These are phyloP conservation scores for Pangasius larnaudii DNA, from an alignment of 2,797 vertebrate genomes.

Conservation along the genomic window DNA sequence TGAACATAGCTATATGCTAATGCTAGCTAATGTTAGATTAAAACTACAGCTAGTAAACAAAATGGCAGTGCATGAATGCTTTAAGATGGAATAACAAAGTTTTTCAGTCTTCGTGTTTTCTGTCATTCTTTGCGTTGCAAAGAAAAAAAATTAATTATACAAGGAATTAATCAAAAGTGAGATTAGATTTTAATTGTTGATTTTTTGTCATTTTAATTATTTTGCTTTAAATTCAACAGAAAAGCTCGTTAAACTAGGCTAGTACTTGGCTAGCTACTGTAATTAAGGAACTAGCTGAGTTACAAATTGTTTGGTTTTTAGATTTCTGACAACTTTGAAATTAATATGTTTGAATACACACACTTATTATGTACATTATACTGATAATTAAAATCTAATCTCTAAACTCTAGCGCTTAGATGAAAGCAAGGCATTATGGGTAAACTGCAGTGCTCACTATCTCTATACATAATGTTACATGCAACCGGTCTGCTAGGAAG, in stretches of 20 bases:
- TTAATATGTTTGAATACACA: neutral
- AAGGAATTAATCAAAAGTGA: neutral
- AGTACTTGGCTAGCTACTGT: neutral
- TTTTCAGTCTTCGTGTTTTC: no score
- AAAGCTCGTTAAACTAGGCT: neutral
- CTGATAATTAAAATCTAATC: neutral
- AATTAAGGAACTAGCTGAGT: neutral
- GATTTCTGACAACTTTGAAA: neutral
- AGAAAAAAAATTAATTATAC: neutral
- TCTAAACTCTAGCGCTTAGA: neutral
- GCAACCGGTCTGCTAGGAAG: slow-evolving; percentile 51
- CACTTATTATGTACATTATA: neutral
- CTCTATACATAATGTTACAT: slow-evolving; percentile 1
- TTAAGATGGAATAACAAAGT: neutral
- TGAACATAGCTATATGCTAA: neutral
- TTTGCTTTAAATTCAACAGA: neutral
- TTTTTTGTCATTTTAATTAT: neutral
- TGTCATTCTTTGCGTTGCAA: no score
- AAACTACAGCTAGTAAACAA: neutral
- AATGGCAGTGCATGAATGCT: neutral
- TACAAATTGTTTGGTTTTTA: neutral
- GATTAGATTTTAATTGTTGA: neutral
- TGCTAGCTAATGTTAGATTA: neutral
- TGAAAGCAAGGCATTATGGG: slow-evolving; percentile 4
- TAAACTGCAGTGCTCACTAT: neutral